Base-by-base conservation (phyloP, 35 echinoderm and acorn worm species). In the Apostichopus californicus region DNA sequence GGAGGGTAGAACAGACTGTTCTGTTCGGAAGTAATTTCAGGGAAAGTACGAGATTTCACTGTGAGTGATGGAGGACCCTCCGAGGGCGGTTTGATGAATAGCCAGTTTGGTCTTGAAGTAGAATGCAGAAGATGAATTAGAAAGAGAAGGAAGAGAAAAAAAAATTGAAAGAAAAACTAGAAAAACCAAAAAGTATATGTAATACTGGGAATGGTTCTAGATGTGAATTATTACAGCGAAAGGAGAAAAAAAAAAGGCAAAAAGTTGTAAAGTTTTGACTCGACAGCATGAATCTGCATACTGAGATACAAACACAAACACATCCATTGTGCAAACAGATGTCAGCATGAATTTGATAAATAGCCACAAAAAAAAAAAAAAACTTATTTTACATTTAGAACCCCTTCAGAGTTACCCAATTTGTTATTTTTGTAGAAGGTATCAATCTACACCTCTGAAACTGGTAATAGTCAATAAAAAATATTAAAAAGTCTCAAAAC, bases 31-130 rank as follows among this genome's bases (percentile, higher is more conserved):
- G 54, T 54, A 22, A 78, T 77, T 68, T 91, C 89, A 12, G 89
- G 89, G 72, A 91, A 91, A 79, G 72, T 91, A 52, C 89, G 89
- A 91, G 89, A 91, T 78, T 91, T 91, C 73, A 57, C 53, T 34
- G 75, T 91, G 15, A 91, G 89, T 59, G 89, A 77, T 9, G 73
- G 77, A 22, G 55, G 77, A 52, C 89, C 59, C 55, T 91, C 89
- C 75, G 89, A 91, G 71, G 73, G 54, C 24, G 86, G 86, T 55
- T 79, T 91, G 71, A 91, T 91, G 72, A 91, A 91, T n/a, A 91
- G 89, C 89, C 89, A 91, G 73, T 91, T 91, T 77, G 89, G 89
- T 68, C 89, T 91, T 46, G 34, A 73, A 57, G 46, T 6, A 79
- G 53, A 79, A 77, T 79, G 56, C 26, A 61, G 73, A 26, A 25